Evolutionary conservation across 2,113 vertebrate species (phyloP), one percentile per base, ranked within the genome.

Genomic region (Vanacampus margaritifer): DNA sequence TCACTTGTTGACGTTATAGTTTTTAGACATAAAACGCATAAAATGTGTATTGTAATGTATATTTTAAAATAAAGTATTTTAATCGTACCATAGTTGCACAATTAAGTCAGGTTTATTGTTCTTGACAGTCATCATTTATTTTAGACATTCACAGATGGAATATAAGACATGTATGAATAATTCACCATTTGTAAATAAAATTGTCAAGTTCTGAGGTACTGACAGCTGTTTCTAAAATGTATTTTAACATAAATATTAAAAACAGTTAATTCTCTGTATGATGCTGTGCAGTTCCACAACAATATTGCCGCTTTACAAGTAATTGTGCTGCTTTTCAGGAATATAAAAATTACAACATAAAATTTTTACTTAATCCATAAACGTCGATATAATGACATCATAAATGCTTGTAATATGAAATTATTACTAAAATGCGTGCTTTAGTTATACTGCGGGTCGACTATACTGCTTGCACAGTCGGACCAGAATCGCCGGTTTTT

Each of bases 381-480:
- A 54, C 24, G 51, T 1, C 2, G 48, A 51, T 54, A 12, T 54
- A 12, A 3, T 26, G 28, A 32, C 6, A 57, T 57, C 54, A 32
- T 14, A 17, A 17, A 32, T 32, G 54, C 26, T 32, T 17, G 24
- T 28, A 28, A 7, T 32, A 28, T 56, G 5, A 14, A 54, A 54
- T 26, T 54, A 26, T 56, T 32, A 32, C 16, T 57, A 23, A 24
- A 54, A 24, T 54, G 16, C 2, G 26, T 19, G 54, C 7, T 24
- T 54, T 54, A 28, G 3, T 24, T 54, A 26, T 54, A 13, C 65
- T 43, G 35, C 73, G 39, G 71, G 68, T 66, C 64, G 64, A 36
- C 39, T 51, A 32, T 32, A 32, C 28, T 32, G 60, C 58, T 53
- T 45, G 19, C 36, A 75, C 67, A 79, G 75, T 84, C 73, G 71